Evolutionary conservation across 2,113 vertebrate species (phyloP).

Genomic region (Heptranchias perlo): DNA sequence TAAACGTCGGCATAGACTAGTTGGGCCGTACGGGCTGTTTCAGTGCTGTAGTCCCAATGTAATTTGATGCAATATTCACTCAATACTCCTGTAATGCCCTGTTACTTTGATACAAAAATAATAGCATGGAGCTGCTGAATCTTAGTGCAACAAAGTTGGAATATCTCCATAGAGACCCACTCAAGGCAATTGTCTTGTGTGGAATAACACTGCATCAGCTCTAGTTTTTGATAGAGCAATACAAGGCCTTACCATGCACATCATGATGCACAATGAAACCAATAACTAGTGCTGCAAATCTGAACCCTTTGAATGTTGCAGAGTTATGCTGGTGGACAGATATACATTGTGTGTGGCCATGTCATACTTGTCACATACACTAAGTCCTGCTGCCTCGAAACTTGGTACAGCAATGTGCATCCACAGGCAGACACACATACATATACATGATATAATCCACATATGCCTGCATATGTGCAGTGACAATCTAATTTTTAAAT

Average conservation of each 20-base stretch:
- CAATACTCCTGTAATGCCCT: not conserved
- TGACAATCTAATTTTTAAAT: not conserved
- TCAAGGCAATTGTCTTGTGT: not conserved
- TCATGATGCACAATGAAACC: not conserved
- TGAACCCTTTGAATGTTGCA: not conserved
- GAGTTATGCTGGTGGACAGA: not conserved
- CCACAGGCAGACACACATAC: not conserved
- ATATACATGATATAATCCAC: not conserved
- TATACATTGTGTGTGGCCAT: not conserved
- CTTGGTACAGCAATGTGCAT: not conserved
- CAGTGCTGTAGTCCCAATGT: no score
- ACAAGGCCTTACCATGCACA: not conserved
- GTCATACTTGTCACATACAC: not conserved
- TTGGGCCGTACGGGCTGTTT: no score
- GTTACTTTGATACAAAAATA: not conserved
- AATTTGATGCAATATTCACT: not conserved
- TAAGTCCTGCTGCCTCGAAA: not conserved
- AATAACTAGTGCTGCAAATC: not conserved
- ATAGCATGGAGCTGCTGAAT: not conserved
- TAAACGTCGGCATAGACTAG: no score
- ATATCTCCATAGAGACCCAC: not conserved
- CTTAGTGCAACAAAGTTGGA: no score
- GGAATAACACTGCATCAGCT: not conserved
- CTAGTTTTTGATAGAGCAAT: not conserved
- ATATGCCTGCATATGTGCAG: not conserved